These are phyloP conservation scores for Clarias pachynema DNA, from an alignment of 2,797 vertebrate species.

Conservation along the genomic window DNA sequence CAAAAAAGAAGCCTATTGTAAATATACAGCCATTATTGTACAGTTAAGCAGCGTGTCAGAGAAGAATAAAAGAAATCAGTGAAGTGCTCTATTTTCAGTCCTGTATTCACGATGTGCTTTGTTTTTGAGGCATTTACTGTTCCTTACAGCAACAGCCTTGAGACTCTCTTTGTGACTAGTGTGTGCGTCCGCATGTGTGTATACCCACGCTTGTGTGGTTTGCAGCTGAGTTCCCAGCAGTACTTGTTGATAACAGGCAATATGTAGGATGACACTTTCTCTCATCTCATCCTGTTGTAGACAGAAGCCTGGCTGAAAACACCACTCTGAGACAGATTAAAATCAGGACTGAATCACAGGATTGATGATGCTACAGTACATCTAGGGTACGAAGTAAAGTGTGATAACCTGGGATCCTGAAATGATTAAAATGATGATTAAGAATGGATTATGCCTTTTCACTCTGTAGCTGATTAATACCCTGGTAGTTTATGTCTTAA, in stretches of 20 bases:
- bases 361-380: background rate
- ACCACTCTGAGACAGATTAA: background rate
- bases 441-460: background rate
- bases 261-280: conserved; percentile 42
- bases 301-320: conserved; percentile 29
- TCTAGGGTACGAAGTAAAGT: background rate
- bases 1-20: conserved; percentile 28
- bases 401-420: conserved; percentile 9
- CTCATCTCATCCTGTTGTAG: conserved; percentile 27
- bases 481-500: background rate
- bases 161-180: conserved; percentile 44
- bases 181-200: conserved; percentile 21
- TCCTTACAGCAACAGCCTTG: conserved; percentile 43
- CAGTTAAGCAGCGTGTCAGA: conserved; percentile 36
- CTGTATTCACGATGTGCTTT: conserved; percentile 27
- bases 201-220: conserved; percentile 44
- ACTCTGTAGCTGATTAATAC: background rate
- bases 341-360: conserved; percentile 6
- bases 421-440: conserved; percentile 20
- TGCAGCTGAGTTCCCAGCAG: conserved; percentile 42
- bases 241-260: conserved; percentile 45
- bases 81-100: conserved; percentile 28
- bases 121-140: conserved; percentile 40
- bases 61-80: conserved; percentile 26
- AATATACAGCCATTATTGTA: conserved; percentile 25